Percentiles rank a stretch among this genome's conserved stretches.
Conservation (phyloP, 2,888 invertebrate species). For the Netelia fuscicornis region DNA sequence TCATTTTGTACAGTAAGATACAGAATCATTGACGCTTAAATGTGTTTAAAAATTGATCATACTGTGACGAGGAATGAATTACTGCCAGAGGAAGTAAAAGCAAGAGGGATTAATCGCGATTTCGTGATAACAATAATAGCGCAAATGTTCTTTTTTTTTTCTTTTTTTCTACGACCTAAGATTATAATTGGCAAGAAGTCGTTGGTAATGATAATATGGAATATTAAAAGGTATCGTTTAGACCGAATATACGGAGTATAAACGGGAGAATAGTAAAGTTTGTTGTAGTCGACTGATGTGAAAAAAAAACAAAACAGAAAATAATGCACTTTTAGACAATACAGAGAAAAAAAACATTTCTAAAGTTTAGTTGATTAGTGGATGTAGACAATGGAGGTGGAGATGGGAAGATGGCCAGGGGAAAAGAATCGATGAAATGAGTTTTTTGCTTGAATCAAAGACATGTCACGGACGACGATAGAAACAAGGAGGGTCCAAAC, state of each 20-base stretch:
- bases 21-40: background rate
- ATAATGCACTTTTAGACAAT: conserved; percentile 81
- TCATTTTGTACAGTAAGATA: conserved; percentile 15
- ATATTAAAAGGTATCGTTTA: conserved; percentile 72
- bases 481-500: conserved; percentile 75
- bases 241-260: conserved; percentile 77
- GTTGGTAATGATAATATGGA: conserved; percentile 48
- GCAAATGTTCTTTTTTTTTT: background rate
- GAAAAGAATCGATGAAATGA: conserved; percentile 33
- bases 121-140: conserved; percentile 5
- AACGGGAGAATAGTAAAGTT: conserved; percentile 58
- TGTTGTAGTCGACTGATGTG: conserved; percentile 57
- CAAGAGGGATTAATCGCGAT: conserved; percentile 24
- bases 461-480: conserved; percentile 72
- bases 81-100: background rate
- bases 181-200: conserved; percentile 59
- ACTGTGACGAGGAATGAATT: conserved; percentile 13
- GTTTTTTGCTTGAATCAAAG: conserved; percentile 36
- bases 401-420: conserved; percentile 54
- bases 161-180: background rate
- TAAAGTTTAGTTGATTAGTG: conserved; percentile 72
- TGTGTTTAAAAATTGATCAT: background rate
- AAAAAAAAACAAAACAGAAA: conserved; percentile 64
- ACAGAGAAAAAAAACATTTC: conserved; percentile 74
- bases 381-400: conserved; percentile 60